Base-by-base conservation (phyloP, 2,888 invertebrate genomes). In the Ophioninae sp. region DNA sequence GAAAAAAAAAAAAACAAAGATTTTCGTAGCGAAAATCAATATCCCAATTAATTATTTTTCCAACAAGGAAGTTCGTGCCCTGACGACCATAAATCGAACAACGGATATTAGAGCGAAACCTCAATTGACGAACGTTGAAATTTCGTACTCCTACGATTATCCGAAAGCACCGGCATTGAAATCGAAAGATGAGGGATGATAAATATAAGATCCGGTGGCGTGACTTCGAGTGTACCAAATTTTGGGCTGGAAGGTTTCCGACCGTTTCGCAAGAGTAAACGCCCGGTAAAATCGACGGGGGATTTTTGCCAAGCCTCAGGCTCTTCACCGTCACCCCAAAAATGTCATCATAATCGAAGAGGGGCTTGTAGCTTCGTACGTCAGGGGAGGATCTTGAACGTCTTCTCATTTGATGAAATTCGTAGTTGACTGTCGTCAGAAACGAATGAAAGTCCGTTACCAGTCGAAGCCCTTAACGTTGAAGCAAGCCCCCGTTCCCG, bases 361-460 rank as follows among this genome's bases (percentile, higher is more conserved):
- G 50, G 50, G 50, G 41, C n/a, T 30, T 30, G 30, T n/a, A n/a
- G n/a, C n/a, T n/a, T 30, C 30, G 30, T 3, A 41, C 7, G 41
- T 7, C 0, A 8, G 2, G 41, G 41, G 70, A 57, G 21, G 78
- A n/a, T n/a, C n/a, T 75, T 76, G 39, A 20, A 69, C 21, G 73
- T 64, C n/a, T 41, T 78, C 78, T 59, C 44, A 73, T 83, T 84
- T 64, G 83, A 20, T 67, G 65, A 23, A 61, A 67, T 75, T 72
- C 59, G 74, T 56, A 70, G 65, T 67, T 68, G n/a, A 62, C 77
- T 81, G 73, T 84, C 59, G 62, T 21, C 37, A 76, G 81, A 84
- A 76, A 68, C 79, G 76, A 84, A 79, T 81, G 68, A 84, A 76
- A 79, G 75, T 84, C 75, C 84, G 81, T 84, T 81, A 69, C 70